Evolutionary conservation across 2,113 vertebrate species (phyloP), one percentile per base, ranked within the genome.

Genomic region (Petrocephalus zakoni): DNA sequence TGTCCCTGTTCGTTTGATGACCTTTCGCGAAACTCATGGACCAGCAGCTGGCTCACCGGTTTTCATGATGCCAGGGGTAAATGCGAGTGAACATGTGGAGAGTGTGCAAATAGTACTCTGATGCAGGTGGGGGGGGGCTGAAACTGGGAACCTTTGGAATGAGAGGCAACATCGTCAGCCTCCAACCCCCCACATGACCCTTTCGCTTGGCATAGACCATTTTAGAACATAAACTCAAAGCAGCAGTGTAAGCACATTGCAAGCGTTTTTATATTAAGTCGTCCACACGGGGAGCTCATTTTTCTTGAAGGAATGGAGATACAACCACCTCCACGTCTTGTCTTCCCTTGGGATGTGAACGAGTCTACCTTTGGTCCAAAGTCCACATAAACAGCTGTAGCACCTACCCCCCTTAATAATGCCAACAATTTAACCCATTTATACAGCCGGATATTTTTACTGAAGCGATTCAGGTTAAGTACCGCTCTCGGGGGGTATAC

Each of bases 391-490:
- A 19, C 72, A 78, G 34, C 34, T 42, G 68, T 29, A 37, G 1
- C 68, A 85, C 15, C 11, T 6, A 34, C 6, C 34, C 11, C 52
- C 84, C n/a, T 17, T 86, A 86, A 86, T 34, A 34, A 53, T 13
- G 49, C 84, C 56, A 13, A 52, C 52, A 86, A 21, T 86, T 86
- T 86, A 78, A 86, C 51, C 51, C 84, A 86, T 86, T 86, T 86
- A 86, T 86, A 34, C 13, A 86, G 84, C 13, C 25, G 25, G 51
- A 25, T 55, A 53, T 55, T 86, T 42, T 85, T 85, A 29, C 51
- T 15, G 25, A 85, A 42, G 84, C 25, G 52, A 86, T 86, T 86
- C 84, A 86, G 84, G 84, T 86, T 86, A 86, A 86, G 51, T 86
- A 56, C 51, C 29, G 25, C 55, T 86, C 51, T 86, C 81, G 37